Evolutionary conservation across 2,888 invertebrate genomes (phyloP), one percentile per base, ranked within the genome.

Genomic region (Dryobotodes eremita): DNA sequence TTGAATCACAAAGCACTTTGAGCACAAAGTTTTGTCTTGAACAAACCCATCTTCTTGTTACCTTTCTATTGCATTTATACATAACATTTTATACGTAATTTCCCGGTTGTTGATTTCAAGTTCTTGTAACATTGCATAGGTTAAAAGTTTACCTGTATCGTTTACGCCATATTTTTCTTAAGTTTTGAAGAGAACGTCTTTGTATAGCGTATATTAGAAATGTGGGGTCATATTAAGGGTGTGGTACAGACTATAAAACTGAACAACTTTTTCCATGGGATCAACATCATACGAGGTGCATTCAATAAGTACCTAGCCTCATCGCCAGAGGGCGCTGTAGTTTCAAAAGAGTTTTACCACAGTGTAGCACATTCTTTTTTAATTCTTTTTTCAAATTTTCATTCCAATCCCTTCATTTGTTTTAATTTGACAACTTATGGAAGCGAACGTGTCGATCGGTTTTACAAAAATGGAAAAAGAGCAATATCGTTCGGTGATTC

Each of bases 1-100:
- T 72, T 31, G 81, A 79, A 81, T 79, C 71, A 36, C 2, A 42
- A 71, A 70, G n/a, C n/a, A n/a, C n/a, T n/a, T 64, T 50, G n/a
- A 65, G n/a, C 11, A 59, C 42, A 59, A 59, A 57, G 46, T 36
- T 65, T 59, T 50, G 6, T n/a, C 15, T 31, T 81, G 15, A 65
- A 17, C 10, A 50, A 42, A 57, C 13, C 17, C 11, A 26, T 55
- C 13, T 23, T 46, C 31, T 17, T 46, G 11, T 61, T 79, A 6
- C 17, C n/a, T 61, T 26, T 66, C 26, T 36, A n/a, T 46, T 61
- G 42, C 7, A 46, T 46, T 53, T 7, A 26, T 26, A 53, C 6
- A 11, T 53, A 55, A 2, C 0, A 61, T 31, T 46, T 46, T 46
- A 46, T 10, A 55, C n/a, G 36, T 20, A 10, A 42, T 42, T 26